Evolutionary conservation across 2,797 vertebrate species (phyloP).

Genomic region (Rhabdomys pumilio): DNA sequence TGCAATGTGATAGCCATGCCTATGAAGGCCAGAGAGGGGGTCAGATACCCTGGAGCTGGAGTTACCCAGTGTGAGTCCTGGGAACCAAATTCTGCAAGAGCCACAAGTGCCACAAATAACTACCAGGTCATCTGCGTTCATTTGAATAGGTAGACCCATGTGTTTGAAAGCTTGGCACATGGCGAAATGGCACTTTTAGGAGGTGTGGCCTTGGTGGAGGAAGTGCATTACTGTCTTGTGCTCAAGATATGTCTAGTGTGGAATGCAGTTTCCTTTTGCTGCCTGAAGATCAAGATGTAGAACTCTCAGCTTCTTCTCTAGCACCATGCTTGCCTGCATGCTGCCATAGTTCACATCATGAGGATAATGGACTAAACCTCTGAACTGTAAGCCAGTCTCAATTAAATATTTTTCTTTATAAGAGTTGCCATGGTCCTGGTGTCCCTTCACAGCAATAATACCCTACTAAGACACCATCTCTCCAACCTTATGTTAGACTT

Average conservation of each 20-base stretch:
- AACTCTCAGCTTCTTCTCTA: neutral
- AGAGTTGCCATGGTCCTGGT: neutral
- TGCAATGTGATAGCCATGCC: neutral
- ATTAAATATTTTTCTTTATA: neutral
- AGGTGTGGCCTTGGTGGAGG: neutral
- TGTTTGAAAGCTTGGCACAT: neutral
- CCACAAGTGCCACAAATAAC: neutral
- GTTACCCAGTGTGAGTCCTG: neutral
- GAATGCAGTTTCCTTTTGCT: neutral
- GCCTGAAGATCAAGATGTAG: neutral
- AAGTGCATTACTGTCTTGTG: neutral
- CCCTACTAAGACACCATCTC: neutral
- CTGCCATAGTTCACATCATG: neutral
- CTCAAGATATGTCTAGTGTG: neutral
- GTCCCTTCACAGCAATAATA: neutral
- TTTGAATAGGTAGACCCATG: neutral
- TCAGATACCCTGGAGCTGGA: neutral
- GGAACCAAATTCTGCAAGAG: neutral
- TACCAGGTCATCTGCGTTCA: neutral
- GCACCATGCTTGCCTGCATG: neutral
- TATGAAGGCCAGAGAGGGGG: neutral
- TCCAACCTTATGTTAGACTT: neutral
- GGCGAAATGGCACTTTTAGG: neutral
- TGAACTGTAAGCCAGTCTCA: neutral
- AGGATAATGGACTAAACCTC: neutral